phyloP scores from a whole-genome alignment of 2,113 vertebrate species.

The Clarias magur region DNA sequence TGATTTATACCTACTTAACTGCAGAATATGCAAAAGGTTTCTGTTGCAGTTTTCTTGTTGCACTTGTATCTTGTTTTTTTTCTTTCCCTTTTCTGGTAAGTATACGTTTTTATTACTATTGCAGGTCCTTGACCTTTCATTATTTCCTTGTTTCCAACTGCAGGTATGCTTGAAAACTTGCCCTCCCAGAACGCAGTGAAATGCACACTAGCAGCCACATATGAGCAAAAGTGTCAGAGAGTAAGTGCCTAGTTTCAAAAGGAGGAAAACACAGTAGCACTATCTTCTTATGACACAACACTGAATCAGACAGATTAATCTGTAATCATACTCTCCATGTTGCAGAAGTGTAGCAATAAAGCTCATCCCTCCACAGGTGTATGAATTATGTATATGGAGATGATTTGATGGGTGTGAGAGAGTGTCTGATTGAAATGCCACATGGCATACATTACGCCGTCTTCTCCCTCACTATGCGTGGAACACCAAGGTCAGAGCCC shows the following conservation, averaged over 20 bases:
- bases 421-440: constrained; percentile 70
- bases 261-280: constrained; percentile 27
- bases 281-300: constrained; percentile 65
- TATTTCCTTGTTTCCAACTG: not conserved
- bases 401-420: constrained; percentile 74
- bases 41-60: not conserved
- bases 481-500: constrained; percentile 70
- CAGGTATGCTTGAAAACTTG: not conserved
- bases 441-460: constrained; percentile 53
- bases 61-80: not conserved
- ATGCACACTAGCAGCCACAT: not conserved
- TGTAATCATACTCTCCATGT: constrained; percentile 72
- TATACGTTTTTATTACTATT: not conserved
- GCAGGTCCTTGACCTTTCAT: not conserved
- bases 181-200: not conserved
- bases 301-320: constrained; percentile 59
- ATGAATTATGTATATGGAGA: constrained; percentile 79
- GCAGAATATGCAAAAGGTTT: not conserved
- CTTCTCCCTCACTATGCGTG: constrained; percentile 45
- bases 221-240: constrained; percentile 8
- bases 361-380: constrained; percentile 65
- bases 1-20: not conserved
- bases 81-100: not conserved
- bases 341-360: constrained; percentile 72
- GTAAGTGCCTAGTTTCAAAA: constrained; percentile 36